These are phyloP conservation scores for Acanthopagrus latus DNA, from an alignment of 2,797 vertebrate genomes.

Conservation along the genomic window DNA sequence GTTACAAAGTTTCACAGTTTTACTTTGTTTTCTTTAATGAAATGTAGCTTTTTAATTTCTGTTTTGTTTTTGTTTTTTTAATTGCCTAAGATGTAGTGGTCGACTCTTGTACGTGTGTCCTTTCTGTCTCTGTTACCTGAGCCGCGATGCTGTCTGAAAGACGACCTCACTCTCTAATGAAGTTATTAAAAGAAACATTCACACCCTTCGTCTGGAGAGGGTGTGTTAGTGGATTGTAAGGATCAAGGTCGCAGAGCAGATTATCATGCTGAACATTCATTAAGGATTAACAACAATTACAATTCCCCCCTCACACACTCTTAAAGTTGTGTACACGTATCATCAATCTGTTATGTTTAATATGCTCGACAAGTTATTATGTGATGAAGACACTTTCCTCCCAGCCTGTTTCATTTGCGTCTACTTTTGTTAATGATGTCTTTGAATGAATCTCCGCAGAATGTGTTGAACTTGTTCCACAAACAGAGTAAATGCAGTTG, in stretches of 20 bases:
- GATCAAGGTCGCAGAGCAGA: constrained; percentile 52
- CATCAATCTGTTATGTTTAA: neutral
- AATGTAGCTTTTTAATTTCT: neutral
- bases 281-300: constrained; percentile 14
- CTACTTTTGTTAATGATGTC: constrained; percentile 1
- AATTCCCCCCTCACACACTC: neutral
- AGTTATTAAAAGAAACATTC: constrained; percentile 33
- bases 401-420: neutral
- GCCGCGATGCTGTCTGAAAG: constrained; percentile 7
- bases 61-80: neutral
- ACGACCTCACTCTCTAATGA: constrained; percentile 32
- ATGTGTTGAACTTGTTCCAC: neutral
- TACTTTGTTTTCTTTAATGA: neutral
- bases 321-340: neutral
- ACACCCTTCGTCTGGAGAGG: neutral
- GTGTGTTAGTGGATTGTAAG: constrained; percentile 11
- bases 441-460: neutral
- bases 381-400: neutral
- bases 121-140: constrained; percentile 24
- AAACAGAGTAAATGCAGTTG: neutral
- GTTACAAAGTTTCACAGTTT: neutral
- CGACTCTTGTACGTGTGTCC: neutral
- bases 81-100: neutral
- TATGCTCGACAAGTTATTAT: neutral
- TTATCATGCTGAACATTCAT: constrained; percentile 26